These are phyloP conservation scores for Ptilonorhynchus violaceus DNA, from an alignment of 2,113 vertebrate species.

Conservation along the genomic window DNA sequence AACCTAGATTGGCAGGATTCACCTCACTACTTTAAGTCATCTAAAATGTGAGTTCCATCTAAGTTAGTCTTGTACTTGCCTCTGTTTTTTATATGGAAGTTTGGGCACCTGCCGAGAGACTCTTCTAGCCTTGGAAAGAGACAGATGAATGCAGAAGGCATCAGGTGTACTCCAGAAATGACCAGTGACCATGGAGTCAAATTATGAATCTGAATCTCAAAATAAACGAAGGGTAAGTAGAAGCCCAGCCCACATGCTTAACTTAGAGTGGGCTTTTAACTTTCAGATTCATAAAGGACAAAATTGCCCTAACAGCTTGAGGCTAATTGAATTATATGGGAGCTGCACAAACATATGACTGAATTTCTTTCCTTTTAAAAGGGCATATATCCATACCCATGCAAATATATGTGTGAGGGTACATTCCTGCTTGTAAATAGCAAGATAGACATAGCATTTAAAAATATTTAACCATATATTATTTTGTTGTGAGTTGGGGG, in stretches of 20 bases:
- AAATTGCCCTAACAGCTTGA: background rate
- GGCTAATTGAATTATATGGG: background rate
- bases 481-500: background rate
- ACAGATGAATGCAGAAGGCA: background rate
- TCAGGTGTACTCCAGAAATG: background rate
- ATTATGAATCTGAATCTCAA: background rate
- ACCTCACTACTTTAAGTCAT: background rate
- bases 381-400: background rate
- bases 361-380: background rate
- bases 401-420: background rate
- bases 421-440: background rate
- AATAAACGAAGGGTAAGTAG: background rate
- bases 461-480: background rate
- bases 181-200: background rate
- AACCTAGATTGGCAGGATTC: background rate
- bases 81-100: background rate
- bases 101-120: background rate
- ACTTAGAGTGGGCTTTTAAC: background rate
- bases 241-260: background rate
- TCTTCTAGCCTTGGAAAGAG: background rate
- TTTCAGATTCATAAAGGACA: background rate
- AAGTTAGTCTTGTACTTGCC: background rate
- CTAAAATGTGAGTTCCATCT: background rate
- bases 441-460: background rate
- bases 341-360: background rate